Evolutionary conservation across 2,888 invertebrate genomes (phyloP).

Genomic region (Ophion slaviceki): DNA sequence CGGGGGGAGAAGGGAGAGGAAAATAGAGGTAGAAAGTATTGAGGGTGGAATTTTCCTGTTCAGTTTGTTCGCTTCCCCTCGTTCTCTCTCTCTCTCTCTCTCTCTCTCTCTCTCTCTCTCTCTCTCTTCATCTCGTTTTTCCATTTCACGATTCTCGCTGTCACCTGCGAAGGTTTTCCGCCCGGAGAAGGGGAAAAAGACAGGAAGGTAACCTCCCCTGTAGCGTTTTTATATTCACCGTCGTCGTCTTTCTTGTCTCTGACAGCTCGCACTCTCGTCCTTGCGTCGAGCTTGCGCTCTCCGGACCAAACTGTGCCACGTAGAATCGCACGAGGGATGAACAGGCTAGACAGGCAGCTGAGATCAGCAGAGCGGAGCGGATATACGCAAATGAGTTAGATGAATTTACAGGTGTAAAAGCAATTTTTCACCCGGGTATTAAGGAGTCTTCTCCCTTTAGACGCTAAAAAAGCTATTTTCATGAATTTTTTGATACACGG

Average conservation of each 20-base stretch:
- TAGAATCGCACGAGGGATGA: constrained; percentile 27
- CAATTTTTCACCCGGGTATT: too few relatives aligned
- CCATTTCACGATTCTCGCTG: constrained; percentile 59
- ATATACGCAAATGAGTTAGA: too few relatives aligned
- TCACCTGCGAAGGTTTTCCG: constrained; percentile 47
- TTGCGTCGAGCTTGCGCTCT: constrained; percentile 65
- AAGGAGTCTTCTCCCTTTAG: too few relatives aligned
- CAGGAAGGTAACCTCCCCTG: constrained; percentile 2
- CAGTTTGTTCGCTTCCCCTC: constrained; percentile 24
- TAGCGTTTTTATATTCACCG: not conserved
- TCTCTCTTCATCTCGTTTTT: constrained; percentile 38
- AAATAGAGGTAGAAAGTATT: constrained; percentile 47
- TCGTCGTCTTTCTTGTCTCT: constrained; percentile 34
- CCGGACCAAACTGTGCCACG: constrained; percentile 35
- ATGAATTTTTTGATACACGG: too few relatives aligned
- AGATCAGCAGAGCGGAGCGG: not conserved
- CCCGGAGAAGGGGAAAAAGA: not conserved
- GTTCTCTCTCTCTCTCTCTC: not conserved
- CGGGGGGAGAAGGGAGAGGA: not conserved
- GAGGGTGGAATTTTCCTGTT: constrained; percentile 20
- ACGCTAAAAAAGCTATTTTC: too few relatives aligned
- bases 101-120: too few relatives aligned
- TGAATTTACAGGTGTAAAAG: too few relatives aligned
- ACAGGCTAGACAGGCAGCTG: not conserved
- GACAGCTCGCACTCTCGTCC: constrained; percentile 30